These are phyloP conservation scores for Macrostomum lignano DNA, from an alignment of 1,140 invertebrate genomes.

Conservation along the genomic window DNA sequence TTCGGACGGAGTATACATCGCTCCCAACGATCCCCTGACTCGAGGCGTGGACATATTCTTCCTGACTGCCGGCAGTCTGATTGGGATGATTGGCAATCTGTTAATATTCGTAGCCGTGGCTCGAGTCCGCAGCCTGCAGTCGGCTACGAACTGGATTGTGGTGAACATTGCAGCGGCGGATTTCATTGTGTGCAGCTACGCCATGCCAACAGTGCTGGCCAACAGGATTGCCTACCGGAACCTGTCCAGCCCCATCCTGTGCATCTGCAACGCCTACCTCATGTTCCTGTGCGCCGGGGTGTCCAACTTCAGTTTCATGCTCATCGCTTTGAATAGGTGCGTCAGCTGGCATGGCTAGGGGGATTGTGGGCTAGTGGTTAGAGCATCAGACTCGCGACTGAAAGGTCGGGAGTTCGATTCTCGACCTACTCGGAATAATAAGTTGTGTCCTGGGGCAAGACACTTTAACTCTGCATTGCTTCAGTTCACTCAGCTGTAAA, in stretches of 20 bases:
- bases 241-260: neutral
- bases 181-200: neutral
- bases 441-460: no score
- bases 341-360: no score
- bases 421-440: no score
- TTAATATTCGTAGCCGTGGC: neutral
- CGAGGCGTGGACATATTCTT: no score
- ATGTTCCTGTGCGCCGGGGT: slow-evolving; percentile 2
- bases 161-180: neutral
- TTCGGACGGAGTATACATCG: no score
- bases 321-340: neutral
- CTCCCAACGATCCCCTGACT: no score
- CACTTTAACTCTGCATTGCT: no score
- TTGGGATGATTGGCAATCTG: neutral
- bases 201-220: neutral
- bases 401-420: no score
- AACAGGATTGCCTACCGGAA: neutral
- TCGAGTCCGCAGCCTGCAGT: neutral
- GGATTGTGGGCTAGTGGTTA: no score
- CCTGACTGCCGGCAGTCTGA: no score
- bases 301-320: slow-evolving; percentile 3
- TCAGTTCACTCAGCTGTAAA: no score
- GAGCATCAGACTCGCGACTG: no score
- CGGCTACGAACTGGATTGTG: neutral
- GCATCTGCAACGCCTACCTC: neutral